A percentile compares a stretch with the other conserved stretches of the same genome.
Evolutionary conservation across 1,140 invertebrate species (phyloP).

Genomic region (Caenorhabditis briggsae): DNA sequence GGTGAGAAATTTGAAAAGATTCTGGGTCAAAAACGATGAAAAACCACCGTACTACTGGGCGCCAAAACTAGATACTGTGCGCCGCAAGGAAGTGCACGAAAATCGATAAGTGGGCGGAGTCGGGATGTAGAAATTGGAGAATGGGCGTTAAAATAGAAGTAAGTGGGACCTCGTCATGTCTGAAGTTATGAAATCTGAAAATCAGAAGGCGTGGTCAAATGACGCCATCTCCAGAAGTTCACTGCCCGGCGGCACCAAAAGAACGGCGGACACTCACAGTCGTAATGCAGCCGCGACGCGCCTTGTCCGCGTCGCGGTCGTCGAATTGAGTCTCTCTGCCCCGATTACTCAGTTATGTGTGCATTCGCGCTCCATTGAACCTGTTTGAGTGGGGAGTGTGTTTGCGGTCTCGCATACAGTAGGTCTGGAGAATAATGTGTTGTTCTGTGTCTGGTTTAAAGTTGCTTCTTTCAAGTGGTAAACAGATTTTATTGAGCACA

Average conservation of each 20-base stretch:
- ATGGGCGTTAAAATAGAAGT: not conserved
- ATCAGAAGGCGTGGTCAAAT: not conserved
- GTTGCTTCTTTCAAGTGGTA: not conserved
- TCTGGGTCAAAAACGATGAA: no score
- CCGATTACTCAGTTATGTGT: conserved; percentile 34
- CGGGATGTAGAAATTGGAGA: not conserved
- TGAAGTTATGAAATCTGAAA: not conserved
- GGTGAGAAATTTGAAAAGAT: no score
- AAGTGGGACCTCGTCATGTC: not conserved
- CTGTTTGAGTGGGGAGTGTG: not conserved
- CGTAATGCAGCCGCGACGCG: conserved; percentile 57
- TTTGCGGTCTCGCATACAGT: not conserved
- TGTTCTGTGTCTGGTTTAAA: not conserved
- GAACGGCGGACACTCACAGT: conserved; percentile 41
- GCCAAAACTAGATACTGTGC: not conserved
- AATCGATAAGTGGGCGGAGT: conserved; percentile 43
- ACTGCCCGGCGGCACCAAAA: conserved; percentile 14
- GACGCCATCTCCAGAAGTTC: not conserved
- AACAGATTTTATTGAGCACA: not conserved
- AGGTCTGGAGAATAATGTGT: not conserved
- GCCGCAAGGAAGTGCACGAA: conserved; percentile 9
- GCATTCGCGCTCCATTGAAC: not conserved
- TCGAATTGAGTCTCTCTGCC: conserved; percentile 4
- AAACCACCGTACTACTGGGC: not conserved
- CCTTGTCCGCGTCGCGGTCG: conserved; percentile 42